Evolutionary conservation across 2,797 vertebrate species (phyloP).

Genomic region (Chaetodon trifasciatus): DNA sequence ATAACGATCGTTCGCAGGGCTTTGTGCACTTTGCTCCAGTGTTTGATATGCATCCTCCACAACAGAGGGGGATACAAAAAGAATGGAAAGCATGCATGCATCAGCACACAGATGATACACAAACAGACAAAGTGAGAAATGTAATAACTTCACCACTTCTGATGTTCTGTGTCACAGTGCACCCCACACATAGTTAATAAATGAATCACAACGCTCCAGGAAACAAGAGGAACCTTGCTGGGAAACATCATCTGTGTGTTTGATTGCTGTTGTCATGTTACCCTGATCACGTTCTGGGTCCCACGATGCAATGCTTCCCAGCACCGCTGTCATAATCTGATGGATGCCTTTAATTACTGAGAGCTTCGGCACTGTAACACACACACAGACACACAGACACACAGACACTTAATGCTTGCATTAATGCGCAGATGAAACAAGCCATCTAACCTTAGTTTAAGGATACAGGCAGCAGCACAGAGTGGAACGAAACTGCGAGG

Average conservation of each 20-base stretch:
- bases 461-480: neutral
- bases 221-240: slow-evolving; percentile 55
- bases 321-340: slow-evolving; percentile 65
- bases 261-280: slow-evolving; percentile 46
- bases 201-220: slow-evolving; percentile 59
- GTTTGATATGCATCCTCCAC: neutral
- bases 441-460: neutral
- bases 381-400: slow-evolving; percentile 27
- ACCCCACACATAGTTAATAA: slow-evolving; percentile 36
- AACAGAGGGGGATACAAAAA: neutral
- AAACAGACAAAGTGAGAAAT: neutral
- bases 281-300: slow-evolving; percentile 17
- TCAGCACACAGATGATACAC: too few species aligned
- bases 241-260: slow-evolving; percentile 45
- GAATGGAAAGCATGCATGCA: neutral
- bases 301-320: slow-evolving; percentile 35
- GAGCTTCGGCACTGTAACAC: slow-evolving; percentile 27
- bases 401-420: neutral
- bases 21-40: neutral
- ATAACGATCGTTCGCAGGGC: too few species aligned
- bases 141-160: neutral
- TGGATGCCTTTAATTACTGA: slow-evolving; percentile 74
- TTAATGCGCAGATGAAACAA: neutral
- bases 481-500: neutral
- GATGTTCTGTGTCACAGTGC: neutral